Percentiles rank a stretch among this genome's conserved stretches.
These are phyloP conservation scores for Stramonita haemastoma DNA, from an alignment of 2,888 invertebrate genomes.

Conservation along the genomic window DNA sequence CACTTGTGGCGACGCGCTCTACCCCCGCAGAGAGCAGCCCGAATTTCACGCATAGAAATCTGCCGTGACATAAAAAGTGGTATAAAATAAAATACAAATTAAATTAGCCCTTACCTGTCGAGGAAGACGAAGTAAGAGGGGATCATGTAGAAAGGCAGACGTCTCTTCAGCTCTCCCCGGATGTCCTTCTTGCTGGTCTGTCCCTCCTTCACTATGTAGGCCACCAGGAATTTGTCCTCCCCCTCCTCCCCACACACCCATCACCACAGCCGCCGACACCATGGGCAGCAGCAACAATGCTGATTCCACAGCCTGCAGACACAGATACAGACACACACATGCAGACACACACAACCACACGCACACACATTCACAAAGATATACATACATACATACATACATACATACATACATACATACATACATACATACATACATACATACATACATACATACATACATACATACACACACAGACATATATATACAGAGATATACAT, in stretches of 20 bases:
- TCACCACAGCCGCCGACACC: conserved; percentile 75
- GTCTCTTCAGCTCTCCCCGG: conserved; percentile 75
- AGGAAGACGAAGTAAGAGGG: conserved; percentile 77
- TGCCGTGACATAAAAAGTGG: no score
- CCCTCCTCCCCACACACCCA: conserved; percentile 77
- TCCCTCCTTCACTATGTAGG: conserved; percentile 76
- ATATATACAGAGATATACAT: no score
- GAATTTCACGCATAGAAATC: no score
- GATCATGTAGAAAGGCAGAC: conserved; percentile 78
- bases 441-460: no score
- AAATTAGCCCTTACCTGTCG: conserved; percentile 63
- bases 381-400: neutral
- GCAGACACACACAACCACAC: neutral
- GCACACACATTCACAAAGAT: neutral
- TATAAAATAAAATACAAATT: no score
- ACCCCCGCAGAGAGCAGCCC: no score
- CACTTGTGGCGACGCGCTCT: no score
- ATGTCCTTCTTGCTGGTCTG: conserved; percentile 73
- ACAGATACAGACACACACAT: neutral
- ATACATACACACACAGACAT: no score
- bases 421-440: no score
- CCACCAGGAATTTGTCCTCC: conserved; percentile 77
- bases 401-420: neutral
- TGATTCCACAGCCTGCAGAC: conserved; percentile 76
- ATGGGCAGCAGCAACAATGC: conserved; percentile 74